A percentile compares a stretch with the other conserved stretches of the same genome.
Evolutionary conservation across 2,888 invertebrate genomes (phyloP).

Genomic region (Eupithecia pulchellata): DNA sequence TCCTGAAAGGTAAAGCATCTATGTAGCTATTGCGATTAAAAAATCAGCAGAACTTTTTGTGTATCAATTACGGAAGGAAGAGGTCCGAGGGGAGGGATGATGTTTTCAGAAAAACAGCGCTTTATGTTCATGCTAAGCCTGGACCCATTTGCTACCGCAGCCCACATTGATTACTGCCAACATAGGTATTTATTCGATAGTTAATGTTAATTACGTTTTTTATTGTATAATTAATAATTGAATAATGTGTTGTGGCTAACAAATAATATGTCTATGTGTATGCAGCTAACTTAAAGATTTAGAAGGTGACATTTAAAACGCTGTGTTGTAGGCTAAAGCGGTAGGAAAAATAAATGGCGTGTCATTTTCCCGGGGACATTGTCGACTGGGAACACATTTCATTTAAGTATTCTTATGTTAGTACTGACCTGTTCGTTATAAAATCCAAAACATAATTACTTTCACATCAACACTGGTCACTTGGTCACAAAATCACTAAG

Average conservation of each 20-base stretch:
- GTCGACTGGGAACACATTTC: neutral
- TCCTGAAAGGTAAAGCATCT: slow-evolving; percentile 28
- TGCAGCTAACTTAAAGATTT: neutral
- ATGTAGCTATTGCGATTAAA: neutral
- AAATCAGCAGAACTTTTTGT: neutral
- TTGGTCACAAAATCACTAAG: neutral
- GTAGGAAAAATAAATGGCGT: neutral
- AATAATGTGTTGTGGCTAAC: no score
- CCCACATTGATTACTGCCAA: no score
- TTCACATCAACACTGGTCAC: slow-evolving; percentile 18
- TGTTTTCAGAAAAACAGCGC: no score
- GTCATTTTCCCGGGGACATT: neutral
- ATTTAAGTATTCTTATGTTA: no score
- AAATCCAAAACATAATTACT: slow-evolving; percentile 44
- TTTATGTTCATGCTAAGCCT: no score
- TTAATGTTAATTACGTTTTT: no score
- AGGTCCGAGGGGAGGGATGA: neutral
- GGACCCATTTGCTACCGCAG: no score
- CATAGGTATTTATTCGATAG: no score
- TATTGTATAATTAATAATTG: no score
- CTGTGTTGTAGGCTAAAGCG: neutral
- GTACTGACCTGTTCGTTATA: slow-evolving; percentile 23
- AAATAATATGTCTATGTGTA: no score
- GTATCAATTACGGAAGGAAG: neutral
- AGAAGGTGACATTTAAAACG: neutral